These are phyloP conservation scores for Himantopus leucocephalus DNA, from an alignment of 2,113 vertebrate species.

Conservation along the genomic window DNA sequence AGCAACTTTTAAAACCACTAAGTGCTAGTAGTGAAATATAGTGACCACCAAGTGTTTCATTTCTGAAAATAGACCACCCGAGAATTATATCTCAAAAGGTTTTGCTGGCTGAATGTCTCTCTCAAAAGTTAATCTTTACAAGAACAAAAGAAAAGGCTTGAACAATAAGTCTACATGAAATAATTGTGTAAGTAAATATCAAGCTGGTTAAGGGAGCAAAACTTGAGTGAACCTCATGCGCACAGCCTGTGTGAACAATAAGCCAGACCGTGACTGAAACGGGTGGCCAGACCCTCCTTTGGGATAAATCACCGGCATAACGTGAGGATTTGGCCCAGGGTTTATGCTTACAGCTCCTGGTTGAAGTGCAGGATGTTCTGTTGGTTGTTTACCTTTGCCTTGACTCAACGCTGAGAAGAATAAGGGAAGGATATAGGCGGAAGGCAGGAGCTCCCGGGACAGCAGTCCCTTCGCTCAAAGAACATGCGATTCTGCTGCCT, in stretches of 20 bases:
- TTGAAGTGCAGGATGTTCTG: neutral
- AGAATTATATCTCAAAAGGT: neutral
- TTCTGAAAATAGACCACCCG: conserved; percentile 47
- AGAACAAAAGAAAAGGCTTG: neutral
- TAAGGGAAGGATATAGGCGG: neutral
- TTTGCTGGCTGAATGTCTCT: neutral
- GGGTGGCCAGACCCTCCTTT: neutral
- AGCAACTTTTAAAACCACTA: conserved; percentile 55
- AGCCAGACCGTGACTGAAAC: neutral
- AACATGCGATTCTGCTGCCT: neutral
- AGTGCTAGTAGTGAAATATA: conserved; percentile 8
- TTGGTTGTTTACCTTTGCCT: neutral
- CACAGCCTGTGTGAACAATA: neutral
- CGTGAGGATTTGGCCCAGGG: neutral
- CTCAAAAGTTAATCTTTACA: conserved; percentile 12
- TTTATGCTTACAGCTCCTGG: neutral
- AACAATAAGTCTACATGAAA: neutral
- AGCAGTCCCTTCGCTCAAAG: neutral
- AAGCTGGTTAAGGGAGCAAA: neutral
- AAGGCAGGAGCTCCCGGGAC: neutral
- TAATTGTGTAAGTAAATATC: neutral
- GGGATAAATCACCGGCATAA: neutral
- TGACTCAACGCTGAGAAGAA: neutral
- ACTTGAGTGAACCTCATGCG: neutral
- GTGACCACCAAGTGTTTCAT: conserved; percentile 11